Evolutionary conservation across 2,113 vertebrate species (phyloP).

Genomic region (Galemys pyrenaicus): DNA sequence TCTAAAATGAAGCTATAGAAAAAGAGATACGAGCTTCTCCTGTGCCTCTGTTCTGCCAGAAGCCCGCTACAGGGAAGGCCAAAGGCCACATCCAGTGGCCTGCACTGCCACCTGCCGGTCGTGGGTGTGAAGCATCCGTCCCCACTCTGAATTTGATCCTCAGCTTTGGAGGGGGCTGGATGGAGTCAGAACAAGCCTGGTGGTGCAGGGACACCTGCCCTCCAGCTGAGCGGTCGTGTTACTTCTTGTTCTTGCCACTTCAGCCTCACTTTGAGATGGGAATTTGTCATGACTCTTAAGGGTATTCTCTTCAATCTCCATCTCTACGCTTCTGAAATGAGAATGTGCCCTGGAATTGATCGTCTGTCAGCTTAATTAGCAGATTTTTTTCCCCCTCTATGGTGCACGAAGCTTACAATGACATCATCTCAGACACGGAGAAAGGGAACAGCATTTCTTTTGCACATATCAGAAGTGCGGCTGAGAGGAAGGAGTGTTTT

Average conservation of each 20-base stretch:
- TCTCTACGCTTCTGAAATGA: neutral
- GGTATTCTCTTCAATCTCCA: neutral
- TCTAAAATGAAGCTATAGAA: no score
- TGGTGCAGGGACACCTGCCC: no score
- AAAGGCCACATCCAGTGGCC: conserved; percentile 41
- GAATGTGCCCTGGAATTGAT: neutral
- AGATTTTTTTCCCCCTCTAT: neutral
- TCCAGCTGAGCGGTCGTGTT: no score
- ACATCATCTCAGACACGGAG: neutral
- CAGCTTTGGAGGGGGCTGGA: no score
- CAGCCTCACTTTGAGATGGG: neutral
- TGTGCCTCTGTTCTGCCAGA: rapidly evolving
- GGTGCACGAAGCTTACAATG: neutral
- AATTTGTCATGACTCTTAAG: neutral
- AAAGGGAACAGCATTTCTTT: neutral
- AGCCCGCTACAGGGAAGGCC: neutral
- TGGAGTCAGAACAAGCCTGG: neutral
- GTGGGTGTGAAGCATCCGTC: neutral
- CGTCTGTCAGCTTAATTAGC: neutral
- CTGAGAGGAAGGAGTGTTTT: neutral
- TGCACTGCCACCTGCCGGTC: conserved; percentile 69
- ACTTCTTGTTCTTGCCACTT: neutral
- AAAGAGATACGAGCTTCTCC: neutral
- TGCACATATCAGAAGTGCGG: no score
- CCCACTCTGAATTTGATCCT: no score